Evolutionary conservation across 2,888 invertebrate species (phyloP).

Genomic region (Heliconius aoede): DNA sequence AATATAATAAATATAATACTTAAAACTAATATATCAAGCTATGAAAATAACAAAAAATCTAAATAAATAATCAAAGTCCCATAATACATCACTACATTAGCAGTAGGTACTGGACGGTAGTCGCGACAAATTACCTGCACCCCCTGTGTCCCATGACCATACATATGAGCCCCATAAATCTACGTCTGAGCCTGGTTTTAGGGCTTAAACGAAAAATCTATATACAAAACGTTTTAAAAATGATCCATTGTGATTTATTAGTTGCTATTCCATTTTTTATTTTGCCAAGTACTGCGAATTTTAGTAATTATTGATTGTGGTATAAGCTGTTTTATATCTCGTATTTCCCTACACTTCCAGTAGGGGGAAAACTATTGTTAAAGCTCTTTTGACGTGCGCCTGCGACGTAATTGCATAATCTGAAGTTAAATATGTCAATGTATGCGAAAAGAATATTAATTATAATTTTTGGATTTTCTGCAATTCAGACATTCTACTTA

Average conservation of each 20-base stretch:
- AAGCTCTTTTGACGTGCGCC: too few relatives aligned
- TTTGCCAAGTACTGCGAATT: not conserved
- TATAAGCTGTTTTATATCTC: not conserved
- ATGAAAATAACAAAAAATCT: not conserved
- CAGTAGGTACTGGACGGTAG: constrained; percentile 45
- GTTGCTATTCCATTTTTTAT: not conserved
- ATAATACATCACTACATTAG: constrained; percentile 39
- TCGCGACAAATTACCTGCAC: constrained; percentile 68
- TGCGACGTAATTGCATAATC: too few relatives aligned
- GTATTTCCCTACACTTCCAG: too few relatives aligned
- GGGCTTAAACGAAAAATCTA: constrained; percentile 41
- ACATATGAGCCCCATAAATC: constrained; percentile 77
- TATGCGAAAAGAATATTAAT: too few relatives aligned
- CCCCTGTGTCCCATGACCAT: constrained; percentile 62
- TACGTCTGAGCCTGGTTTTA: constrained; percentile 58
- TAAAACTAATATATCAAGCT: not conserved
- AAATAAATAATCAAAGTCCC: constrained; percentile 14
- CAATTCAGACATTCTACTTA: too few relatives aligned
- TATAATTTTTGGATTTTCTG: too few relatives aligned
- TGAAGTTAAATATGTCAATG: too few relatives aligned
- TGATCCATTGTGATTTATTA: constrained; percentile 13
- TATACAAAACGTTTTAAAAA: constrained; percentile 25
- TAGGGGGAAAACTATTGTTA: not conserved
- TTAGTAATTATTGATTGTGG: not conserved
- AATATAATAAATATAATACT: not conserved